Evolutionary conservation across 1,140 invertebrate genomes (phyloP).

Genomic region (Heterodera carotae): DNA sequence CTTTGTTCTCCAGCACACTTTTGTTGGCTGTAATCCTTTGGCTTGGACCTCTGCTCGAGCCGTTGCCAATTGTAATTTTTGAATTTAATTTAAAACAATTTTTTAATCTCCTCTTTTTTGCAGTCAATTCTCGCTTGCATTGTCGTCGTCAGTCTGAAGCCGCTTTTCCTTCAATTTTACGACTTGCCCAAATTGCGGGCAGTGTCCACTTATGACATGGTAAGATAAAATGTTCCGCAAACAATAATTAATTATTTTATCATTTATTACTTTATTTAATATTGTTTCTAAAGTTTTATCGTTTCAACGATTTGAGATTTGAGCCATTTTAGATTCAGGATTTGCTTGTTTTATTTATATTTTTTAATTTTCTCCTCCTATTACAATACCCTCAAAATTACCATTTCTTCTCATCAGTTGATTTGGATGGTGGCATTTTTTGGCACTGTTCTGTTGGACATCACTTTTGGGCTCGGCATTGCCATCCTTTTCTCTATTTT

Average conservation of each 20-base stretch:
- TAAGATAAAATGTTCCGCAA: too few relatives aligned
- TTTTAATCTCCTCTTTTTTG: background rate
- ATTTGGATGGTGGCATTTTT: constrained; percentile 71
- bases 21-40: constrained; percentile 69
- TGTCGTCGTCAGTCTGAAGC: constrained; percentile 69
- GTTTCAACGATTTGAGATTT: too few relatives aligned
- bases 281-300: too few relatives aligned
- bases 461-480: constrained; percentile 69
- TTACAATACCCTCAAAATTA: background rate
- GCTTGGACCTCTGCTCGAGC: constrained; percentile 67
- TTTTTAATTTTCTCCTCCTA: background rate
- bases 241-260: background rate
- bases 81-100: constrained; percentile 66
- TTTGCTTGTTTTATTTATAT: constrained; percentile 14
- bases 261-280: background rate
- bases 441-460: constrained; percentile 69
- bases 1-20: constrained; percentile 57
- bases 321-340: too few relatives aligned
- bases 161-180: constrained; percentile 65
- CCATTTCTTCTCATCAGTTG: constrained; percentile 57
- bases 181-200: constrained; percentile 24
- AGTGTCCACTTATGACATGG: background rate
- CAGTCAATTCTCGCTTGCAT: constrained; percentile 69
- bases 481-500: constrained; percentile 69
- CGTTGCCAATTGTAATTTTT: constrained; percentile 69